Base-by-base conservation (phyloP, 1,140 invertebrate species). In the Elymnias hypermnestra region DNA sequence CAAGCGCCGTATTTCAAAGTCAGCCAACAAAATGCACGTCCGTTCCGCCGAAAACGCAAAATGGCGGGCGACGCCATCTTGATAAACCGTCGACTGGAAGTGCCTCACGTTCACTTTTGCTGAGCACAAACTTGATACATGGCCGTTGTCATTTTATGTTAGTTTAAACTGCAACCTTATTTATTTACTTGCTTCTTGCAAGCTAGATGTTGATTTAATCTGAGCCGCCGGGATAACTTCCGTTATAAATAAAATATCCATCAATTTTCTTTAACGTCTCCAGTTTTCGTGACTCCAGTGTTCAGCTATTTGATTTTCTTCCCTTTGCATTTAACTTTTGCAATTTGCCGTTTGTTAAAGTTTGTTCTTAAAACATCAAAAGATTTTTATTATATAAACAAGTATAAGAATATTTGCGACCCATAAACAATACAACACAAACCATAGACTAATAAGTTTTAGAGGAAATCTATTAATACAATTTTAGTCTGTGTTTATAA, bases 61-160 rank as follows among this genome's bases (percentile, higher is more conserved):
- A 57, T 49, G 50, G 47, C 41, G 49, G 36, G 21, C 37, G 59
- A 37, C 55, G 54, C 63, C 63, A 67, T 67, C 54, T 67, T 67
- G 63, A 67, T 67, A 67, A 55, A 39, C 31, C 37, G 39, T 36
- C 29, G 41, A 35, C 37, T 56, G 39, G 49, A 52, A 49, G 51
- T 52, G 54, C 31, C 53, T 51, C 43, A 56, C 53, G 53, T 56
- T 39, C 36, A 40, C 36, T 60, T 63, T 47, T 57, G 59, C 55
- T 58, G 59, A 63, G 49, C 56, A 21, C 42, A 47, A 26, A 40
- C 40, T 49, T 63, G 56, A 63, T 53, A 47, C 49, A 63, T 59
- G 49, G 49, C 44, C 18, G 23, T 63, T 63, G 60, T 63, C 60
- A 63, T 58, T 59, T 63, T 48, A 26, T 53, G 50, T 62, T 59